Evolutionary conservation across 2,797 vertebrate species (phyloP), one percentile per base, ranked within the genome.

Genomic region (Tokudaia muenninki): DNA sequence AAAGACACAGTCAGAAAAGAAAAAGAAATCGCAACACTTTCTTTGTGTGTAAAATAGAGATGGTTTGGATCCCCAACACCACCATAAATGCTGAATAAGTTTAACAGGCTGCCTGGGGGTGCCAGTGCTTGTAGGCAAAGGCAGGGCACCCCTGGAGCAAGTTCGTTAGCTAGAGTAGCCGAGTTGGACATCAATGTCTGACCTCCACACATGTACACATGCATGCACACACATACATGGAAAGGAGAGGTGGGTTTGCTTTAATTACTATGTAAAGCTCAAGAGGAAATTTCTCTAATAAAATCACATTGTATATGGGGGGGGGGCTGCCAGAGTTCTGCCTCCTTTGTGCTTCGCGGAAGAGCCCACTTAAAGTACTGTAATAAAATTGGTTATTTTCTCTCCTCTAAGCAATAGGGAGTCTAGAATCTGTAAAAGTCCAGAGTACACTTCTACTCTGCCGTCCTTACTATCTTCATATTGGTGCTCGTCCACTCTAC

Each of bases 261-360:
- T 7, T 81, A 80, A 93, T 63, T 96, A 93, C 6, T 92, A 70
- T 70, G 29, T 78, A 75, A 94, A 87, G 50, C 29, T 82, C 1
- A 91, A 88, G 70, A 63, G 88, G 47, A 92, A 83, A 67, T 90
- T 92, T 82, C 61, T 87, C 67, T 72, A 19, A 47, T 83, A 88
- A 44, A 79, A 6, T 78, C 37, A 59, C 19, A 47, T 22, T 92
- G 0, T 90, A 44, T 84, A 12, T 83, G 65, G 6, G 21, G 59
- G 47, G 41, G n/a, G 63, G 44, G 24, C 55, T 74, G 22, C 77
- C 44, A 88, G 10, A 96, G 44, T 21, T 72, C 59, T 61, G 59
- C 59, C 8, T 22, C 22, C 55, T 91, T 87, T 87, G 29, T 87
- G 52, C 78, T 24, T 83, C 65, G 50, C n/a, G 37, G 65, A 90